A percentile compares a stretch with the other conserved stretches of the same genome.
Conservation (phyloP, 2,113 vertebrate species). For the Parus major region DNA sequence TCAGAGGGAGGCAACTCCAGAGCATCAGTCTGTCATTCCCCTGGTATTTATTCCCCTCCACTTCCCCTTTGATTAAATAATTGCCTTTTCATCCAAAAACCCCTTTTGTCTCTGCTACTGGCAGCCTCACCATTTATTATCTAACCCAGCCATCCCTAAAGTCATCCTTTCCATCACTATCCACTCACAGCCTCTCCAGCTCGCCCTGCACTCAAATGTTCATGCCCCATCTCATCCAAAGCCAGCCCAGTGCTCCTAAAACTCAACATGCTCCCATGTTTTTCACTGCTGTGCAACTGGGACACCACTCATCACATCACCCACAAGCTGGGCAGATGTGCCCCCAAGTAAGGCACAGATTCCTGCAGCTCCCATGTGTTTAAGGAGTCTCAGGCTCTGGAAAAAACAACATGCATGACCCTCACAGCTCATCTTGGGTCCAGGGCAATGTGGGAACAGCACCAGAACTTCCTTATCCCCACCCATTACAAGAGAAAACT, state of each 20-base stretch:
- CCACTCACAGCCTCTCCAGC: neutral
- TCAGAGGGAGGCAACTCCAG: neutral
- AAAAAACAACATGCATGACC: neutral
- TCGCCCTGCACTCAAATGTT: neutral
- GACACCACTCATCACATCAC: neutral
- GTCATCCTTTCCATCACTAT: neutral
- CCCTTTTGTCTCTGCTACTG: neutral
- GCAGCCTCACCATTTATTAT: neutral
- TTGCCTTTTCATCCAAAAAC: neutral
- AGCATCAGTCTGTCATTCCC: neutral
- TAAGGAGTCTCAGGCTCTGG: neutral
- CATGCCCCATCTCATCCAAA: neutral
- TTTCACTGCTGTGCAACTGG: neutral
- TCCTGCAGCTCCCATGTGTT: neutral
- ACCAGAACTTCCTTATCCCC: neutral
- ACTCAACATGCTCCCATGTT: neutral
- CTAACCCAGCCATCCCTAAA: neutral
- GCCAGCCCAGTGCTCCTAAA: neutral
- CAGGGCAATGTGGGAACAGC: neutral
- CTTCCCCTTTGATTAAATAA: neutral
- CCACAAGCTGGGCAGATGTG: neutral
- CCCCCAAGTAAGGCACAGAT: neutral
- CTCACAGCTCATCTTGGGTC: fast-evolving
- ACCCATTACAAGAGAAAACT: neutral
- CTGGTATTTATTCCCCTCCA: neutral